A percentile compares a stretch with the other conserved stretches of the same genome.
These are phyloP conservation scores for Umimayanthus kanabou DNA, from an alignment of 92 coral and sea anemone genomes.

Conservation along the genomic window DNA sequence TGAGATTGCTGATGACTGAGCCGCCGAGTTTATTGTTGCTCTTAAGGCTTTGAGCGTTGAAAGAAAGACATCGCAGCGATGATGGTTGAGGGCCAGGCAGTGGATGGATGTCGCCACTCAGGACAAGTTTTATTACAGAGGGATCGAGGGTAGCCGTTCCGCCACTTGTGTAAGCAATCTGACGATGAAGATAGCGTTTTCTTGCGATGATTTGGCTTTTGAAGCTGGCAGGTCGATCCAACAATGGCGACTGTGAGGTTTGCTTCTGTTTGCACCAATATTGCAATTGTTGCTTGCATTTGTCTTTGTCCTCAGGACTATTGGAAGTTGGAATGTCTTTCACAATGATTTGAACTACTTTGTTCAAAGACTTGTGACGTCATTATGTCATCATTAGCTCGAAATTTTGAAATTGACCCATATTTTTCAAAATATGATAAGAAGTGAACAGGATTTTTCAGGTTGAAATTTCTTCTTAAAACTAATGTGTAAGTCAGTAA, in stretches of 20 bases:
- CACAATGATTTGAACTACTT: no score
- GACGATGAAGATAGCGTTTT: constrained; percentile 33
- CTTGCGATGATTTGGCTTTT: constrained; percentile 8
- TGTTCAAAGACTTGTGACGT: no score
- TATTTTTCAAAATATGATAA: no score
- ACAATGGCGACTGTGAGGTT: constrained; percentile 27
- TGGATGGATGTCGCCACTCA: constrained; percentile 43
- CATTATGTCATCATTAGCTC: no score
- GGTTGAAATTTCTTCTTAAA: no score
- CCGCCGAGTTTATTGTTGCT: constrained; percentile 44
- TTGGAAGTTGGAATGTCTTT: no score
- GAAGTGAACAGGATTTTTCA: no score
- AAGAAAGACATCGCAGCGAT: constrained; percentile 37
- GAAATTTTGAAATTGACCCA: no score
- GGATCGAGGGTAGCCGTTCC: constrained; percentile 39
- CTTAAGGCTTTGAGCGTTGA: constrained; percentile 48
- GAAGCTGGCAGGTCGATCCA: constrained; percentile 2
- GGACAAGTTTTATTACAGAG: constrained; percentile 28
- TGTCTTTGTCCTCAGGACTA: no score
- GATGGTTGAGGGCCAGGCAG: constrained; percentile 39
- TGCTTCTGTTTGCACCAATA: constrained; percentile 14
- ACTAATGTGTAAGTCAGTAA: no score
- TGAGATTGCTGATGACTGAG: no score
- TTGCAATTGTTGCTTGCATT: constrained; percentile 16
- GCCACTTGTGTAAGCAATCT: constrained; percentile 19